Evolutionary conservation across 2,113 vertebrate genomes (phyloP), one percentile per base, ranked within the genome.

Genomic region (Oxyura jamaicensis): DNA sequence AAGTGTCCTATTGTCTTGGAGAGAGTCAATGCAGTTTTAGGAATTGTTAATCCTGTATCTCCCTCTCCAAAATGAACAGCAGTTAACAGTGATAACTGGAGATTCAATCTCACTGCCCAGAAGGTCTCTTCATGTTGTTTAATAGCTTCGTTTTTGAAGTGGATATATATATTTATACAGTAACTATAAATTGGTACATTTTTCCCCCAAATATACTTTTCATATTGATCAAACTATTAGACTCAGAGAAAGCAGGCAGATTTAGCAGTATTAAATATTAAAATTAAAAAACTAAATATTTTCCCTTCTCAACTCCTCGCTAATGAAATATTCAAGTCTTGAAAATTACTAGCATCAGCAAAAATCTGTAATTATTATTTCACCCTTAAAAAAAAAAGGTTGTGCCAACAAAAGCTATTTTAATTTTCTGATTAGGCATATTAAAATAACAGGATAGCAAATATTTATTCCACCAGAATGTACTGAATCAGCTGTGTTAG

Each of bases 391-490:
- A 91, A 77, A 58, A 67, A 29, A 33, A 19, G 35, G 33, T 46
- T 88, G 79, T 97, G 93, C 88, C 83, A 84, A 96, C 46, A 92
- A 83, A 92, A 86, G 60, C 58, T 68, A 84, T 78, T 88, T 79
- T 88, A 88, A 88, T 96, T 86, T 91, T 96, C 74, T 88, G 80
- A 95, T 94, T 78, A 94, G 26, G 36, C 35, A 84, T 66, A 88
- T 69, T 96, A 91, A 95, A 96, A 84, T 91, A 96, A 86, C 77
- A 91, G 58, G 48, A 94, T 55, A 73, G 80, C 48, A 95, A 93
- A 69, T 50, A 84, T 53, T 79, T 82, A 92, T 91, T 88, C 41
- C 62, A 91, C 33, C 48, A 92, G 68, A 93, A 95, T 75, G 91
- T 53, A 93, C 80, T 94, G 69, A 56, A 94, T 96, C 93, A 90